Evolutionary conservation across 2,113 vertebrate genomes (phyloP).

Genomic region (Hipposideros armiger): DNA sequence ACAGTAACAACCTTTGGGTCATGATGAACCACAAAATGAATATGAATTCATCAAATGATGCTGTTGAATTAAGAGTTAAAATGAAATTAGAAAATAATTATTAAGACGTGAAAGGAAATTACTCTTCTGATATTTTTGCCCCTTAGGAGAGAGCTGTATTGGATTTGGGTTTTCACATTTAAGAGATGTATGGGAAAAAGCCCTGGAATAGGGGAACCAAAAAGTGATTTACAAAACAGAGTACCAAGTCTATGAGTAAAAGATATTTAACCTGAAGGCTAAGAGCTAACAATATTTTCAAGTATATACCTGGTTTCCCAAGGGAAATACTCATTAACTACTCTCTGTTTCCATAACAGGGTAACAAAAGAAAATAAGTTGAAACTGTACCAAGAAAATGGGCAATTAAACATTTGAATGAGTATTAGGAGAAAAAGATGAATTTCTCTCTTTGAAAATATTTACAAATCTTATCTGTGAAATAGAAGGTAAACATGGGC

Average conservation of each 20-base stretch:
- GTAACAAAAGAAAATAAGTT: constrained; percentile 40
- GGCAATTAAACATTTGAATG: constrained; percentile 30
- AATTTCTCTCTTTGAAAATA: constrained; percentile 46
- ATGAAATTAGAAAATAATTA: constrained; percentile 7
- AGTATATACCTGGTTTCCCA: constrained; percentile 4
- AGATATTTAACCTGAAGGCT: constrained; percentile 57
- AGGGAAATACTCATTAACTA: not conserved
- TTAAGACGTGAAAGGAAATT: not conserved
- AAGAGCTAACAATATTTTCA: not conserved
- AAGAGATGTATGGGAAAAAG: constrained; percentile 14
- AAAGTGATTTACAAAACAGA: constrained; percentile 43
- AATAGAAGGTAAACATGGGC: constrained; percentile 12
- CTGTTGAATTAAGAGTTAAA: not conserved
- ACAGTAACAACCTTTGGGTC: not conserved
- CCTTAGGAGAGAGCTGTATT: not conserved
- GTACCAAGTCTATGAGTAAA: constrained; percentile 6
- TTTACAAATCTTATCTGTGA: constrained; percentile 26
- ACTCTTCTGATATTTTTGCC: not conserved
- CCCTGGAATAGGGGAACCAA: not conserved
- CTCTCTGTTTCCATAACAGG: not conserved
- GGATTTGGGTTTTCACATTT: constrained; percentile 32
- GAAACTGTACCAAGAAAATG: constrained; percentile 46
- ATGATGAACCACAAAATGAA: not conserved
- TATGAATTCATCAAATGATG: not conserved
- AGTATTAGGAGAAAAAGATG: not conserved